A percentile compares a stretch with the other conserved stretches of the same genome.
Conservation (phyloP, 2,113 vertebrate genomes). For the Taurulus bubalis region DNA sequence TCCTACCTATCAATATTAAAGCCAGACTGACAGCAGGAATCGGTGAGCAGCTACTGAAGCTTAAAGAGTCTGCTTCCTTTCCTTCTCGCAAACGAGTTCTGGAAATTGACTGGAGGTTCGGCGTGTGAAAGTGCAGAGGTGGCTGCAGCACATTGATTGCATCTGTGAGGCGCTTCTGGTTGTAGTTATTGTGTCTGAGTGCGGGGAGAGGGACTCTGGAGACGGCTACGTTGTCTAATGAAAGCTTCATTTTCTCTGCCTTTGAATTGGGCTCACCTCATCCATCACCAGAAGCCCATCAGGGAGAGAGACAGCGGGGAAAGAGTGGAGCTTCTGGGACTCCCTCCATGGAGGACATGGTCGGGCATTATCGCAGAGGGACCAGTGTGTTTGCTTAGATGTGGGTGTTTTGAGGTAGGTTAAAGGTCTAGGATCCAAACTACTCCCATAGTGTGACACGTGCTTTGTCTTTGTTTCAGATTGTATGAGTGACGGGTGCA, state of each 20-base stretch:
- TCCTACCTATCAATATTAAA: constrained; percentile 37
- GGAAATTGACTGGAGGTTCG: constrained; percentile 53
- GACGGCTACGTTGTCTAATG: constrained; percentile 56
- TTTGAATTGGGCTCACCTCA: constrained; percentile 48
- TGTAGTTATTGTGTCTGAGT: constrained; percentile 53
- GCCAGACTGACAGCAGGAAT: constrained; percentile 10
- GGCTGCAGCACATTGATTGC: constrained; percentile 47
- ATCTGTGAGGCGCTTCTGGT: constrained; percentile 45
- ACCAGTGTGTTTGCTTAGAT: constrained; percentile 28
- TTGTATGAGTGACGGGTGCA: not conserved
- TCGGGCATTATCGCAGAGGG: constrained; percentile 19
- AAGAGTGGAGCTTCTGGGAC: constrained; percentile 27
- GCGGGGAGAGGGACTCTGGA: constrained; percentile 35
- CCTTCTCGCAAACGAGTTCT: constrained; percentile 19
- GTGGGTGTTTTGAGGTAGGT: constrained; percentile 5
- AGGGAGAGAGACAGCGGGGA: constrained; percentile 27
- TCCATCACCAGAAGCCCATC: constrained; percentile 62
- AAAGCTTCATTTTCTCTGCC: constrained; percentile 63
- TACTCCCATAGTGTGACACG: not conserved
- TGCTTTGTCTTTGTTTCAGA: not conserved
- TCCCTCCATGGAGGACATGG: constrained; percentile 30
- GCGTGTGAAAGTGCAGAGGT: constrained; percentile 52
- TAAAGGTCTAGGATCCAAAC: constrained; percentile 13
- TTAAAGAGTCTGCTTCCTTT: constrained; percentile 21
- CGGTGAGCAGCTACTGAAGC: constrained; percentile 30